Evolutionary conservation across 2,888 invertebrate species (phyloP), one percentile per base, ranked within the genome.

Genomic region (Thymelicus acteon): DNA sequence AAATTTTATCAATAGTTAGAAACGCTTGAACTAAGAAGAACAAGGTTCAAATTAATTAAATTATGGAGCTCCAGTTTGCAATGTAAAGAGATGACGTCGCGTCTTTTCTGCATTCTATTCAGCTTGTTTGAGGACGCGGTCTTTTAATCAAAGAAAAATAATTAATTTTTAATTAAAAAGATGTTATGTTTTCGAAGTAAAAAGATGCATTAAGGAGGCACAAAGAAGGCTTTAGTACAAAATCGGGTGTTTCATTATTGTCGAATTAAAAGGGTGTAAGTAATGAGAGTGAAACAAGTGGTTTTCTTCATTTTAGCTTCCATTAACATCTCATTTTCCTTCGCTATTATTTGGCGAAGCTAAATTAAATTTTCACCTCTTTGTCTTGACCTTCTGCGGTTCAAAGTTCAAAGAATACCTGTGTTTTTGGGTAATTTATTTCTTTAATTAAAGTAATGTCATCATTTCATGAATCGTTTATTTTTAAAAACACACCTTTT

Each of bases 221-320:
- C 77, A 31, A 19, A 31, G 31, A 79, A 76, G 77, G 78, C 78
- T 82, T 82, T 78, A 77, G 76, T 76, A 76, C 76, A 75, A 78
- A 83, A 84, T 85, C 79, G 77, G 77, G 75, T 78, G 77, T 82
- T 82, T 82, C 79, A 82, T 84, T 82, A 80, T 77, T 80, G 77
- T 74, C 74, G 72, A 74, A 77, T 77, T 72, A 62, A 76, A 72
- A 60, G 48, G 76, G 72, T 74, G 24, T 48, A 81, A 78, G 73
- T 65, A 15, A 71, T 60, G 72, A 78, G 75, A 73, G 71, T 24
- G 44, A 40, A 68, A 70, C 66, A 70, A 67, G 75, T 70, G 74
- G 75, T 70, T 70, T 60, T 63, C 52, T 63, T 68, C 58, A 39
- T 58, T 39, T 13, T 58, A 57, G 48, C 63, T 48, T 69, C 58